Conservation (phyloP, 1,140 invertebrate genomes). For the Drosophila bocki region DNA sequence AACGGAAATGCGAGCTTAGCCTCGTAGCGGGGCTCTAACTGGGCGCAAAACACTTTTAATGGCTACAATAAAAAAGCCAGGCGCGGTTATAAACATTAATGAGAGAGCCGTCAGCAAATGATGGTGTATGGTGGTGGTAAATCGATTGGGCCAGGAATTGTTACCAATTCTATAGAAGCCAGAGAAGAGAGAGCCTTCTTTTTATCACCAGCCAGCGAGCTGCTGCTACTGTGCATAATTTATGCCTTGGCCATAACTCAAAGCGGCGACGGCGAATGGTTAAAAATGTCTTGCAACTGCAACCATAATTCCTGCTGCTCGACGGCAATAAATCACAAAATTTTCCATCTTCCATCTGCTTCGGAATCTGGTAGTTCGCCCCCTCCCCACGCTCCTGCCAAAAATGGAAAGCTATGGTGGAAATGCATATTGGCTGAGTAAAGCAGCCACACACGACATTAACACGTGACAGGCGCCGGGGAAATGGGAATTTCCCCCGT, state of each 20-base stretch:
- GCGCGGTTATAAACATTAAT: slow-evolving; percentile 38
- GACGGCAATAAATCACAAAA: slow-evolving; percentile 50
- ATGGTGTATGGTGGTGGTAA: neutral
- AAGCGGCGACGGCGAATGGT: slow-evolving; percentile 33
- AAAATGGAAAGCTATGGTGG: slow-evolving; percentile 5
- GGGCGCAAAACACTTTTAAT: slow-evolving; percentile 31
- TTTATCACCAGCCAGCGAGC: slow-evolving; percentile 8
- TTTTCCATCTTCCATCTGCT: slow-evolving; percentile 55
- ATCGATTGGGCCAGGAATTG: slow-evolving; percentile 21
- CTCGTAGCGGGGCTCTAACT: slow-evolving; percentile 12
- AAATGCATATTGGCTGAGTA: slow-evolving; percentile 11
- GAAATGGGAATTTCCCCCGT: slow-evolving; percentile 23
- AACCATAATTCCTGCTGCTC: slow-evolving; percentile 48
- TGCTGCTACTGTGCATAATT: slow-evolving; percentile 39
- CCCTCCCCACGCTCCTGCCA: neutral
- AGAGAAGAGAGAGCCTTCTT: neutral
- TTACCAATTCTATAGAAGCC: neutral
- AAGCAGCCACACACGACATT: slow-evolving; percentile 27
- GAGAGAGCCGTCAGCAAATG: neutral
- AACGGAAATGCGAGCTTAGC: slow-evolving; percentile 53
- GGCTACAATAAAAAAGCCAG: slow-evolving; percentile 33
- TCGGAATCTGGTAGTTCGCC: slow-evolving; percentile 7
- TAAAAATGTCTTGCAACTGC: slow-evolving; percentile 53
- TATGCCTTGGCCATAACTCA: slow-evolving; percentile 47
- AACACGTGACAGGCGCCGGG: slow-evolving; percentile 41